phyloP scores from a whole-genome alignment of 2,888 invertebrate genomes.

The Acrobasis suavella region DNA sequence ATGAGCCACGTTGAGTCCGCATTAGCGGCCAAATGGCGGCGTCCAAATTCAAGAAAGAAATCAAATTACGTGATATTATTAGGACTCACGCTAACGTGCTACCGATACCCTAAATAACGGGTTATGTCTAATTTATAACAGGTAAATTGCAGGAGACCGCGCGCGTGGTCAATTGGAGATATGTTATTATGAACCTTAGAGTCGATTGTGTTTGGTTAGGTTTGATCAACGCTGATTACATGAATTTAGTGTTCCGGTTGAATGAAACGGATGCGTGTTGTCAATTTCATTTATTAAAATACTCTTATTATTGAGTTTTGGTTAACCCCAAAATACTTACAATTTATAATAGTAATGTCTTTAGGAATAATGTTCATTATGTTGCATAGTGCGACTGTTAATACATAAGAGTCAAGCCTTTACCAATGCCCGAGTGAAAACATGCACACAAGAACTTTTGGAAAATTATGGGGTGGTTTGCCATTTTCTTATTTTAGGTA shows the following conservation, averaged over 20 bases:
- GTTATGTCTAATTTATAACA: constrained; percentile 76
- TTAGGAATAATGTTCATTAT: too few species aligned
- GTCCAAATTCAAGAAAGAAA: constrained; percentile 69
- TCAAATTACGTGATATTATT: constrained; percentile 66
- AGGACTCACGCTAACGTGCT: constrained; percentile 73
- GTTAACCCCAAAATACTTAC: constrained; percentile 6
- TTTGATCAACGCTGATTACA: constrained; percentile 68
- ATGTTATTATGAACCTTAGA: constrained; percentile 54
- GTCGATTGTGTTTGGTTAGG: constrained; percentile 69
- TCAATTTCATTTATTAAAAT: constrained; percentile 25
- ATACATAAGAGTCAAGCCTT: too few species aligned
- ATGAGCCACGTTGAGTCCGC: constrained; percentile 57
- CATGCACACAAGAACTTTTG: too few species aligned
- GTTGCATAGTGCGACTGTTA: too few species aligned
- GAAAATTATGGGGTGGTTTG: too few species aligned
- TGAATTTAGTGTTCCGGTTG: constrained; percentile 49
- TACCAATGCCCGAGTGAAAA: too few species aligned
- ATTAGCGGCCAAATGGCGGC: constrained; percentile 75
- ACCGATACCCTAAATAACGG: constrained; percentile 74
- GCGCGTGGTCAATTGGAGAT: constrained; percentile 61
- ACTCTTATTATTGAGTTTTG: neutral
- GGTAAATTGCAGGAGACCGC: constrained; percentile 73
- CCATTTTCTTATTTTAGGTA: too few species aligned
- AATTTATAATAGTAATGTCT: neutral
- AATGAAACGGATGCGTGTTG: constrained; percentile 49